Conservation (phyloP, 1,140 invertebrate genomes). For the Geopemphigus sp. region DNA sequence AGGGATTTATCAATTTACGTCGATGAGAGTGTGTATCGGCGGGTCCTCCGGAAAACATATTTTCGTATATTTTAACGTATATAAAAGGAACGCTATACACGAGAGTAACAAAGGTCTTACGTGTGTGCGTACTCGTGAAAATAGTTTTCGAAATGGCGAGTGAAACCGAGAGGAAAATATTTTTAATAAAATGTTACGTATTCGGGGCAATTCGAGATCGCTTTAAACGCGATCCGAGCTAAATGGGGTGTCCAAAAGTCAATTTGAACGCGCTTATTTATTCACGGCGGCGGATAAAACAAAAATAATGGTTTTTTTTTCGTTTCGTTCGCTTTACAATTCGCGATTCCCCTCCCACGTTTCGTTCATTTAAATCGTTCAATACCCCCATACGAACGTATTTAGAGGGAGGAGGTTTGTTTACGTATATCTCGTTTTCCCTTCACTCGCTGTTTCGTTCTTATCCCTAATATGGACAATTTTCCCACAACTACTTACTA, state of each 20-base stretch:
- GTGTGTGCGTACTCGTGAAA: background rate
- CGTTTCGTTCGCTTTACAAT: too few relatives aligned
- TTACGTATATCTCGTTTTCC: too few relatives aligned
- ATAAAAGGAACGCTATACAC: background rate
- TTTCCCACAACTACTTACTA: too few relatives aligned
- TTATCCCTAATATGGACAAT: too few relatives aligned
- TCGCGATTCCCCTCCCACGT: too few relatives aligned
- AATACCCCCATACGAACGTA: too few relatives aligned
- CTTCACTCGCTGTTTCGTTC: too few relatives aligned
- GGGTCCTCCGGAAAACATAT: slow-evolving; percentile 10
- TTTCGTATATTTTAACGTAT: slow-evolving; percentile 24
- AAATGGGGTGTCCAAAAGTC: slow-evolving; percentile 24
- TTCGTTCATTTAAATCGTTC: too few relatives aligned
- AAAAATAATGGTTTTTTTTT: background rate
- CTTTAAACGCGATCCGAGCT: slow-evolving; percentile 9
- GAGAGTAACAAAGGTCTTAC: slow-evolving; percentile 21
- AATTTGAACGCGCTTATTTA: background rate
- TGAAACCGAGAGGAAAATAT: slow-evolving; percentile 14
- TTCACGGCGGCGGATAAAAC: background rate
- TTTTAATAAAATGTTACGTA: slow-evolving; percentile 14
- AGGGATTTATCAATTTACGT: slow-evolving; percentile 24
- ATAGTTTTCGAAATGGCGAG: slow-evolving; percentile 22
- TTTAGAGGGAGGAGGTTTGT: too few relatives aligned
- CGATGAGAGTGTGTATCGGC: background rate
- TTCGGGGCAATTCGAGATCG: slow-evolving; percentile 7